Conservation (phyloP, 2,888 invertebrate genomes). For the Pyrgus malvae region DNA sequence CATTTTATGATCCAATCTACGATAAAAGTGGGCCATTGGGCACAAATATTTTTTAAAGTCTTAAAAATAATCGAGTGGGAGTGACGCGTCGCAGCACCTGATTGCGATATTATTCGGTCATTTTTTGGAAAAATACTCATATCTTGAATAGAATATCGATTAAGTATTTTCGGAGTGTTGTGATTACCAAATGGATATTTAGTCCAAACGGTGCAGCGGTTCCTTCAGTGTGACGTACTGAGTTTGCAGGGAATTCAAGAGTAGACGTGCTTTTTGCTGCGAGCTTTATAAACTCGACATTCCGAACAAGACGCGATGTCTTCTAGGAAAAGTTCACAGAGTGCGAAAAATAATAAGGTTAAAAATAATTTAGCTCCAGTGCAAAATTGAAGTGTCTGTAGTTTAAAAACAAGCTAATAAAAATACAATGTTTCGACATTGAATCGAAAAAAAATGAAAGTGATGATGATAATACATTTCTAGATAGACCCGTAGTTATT, state of each 20-base stretch:
- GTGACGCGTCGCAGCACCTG: conserved; percentile 12
- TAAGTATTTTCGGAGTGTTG: not conserved
- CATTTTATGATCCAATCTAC: conserved; percentile 17
- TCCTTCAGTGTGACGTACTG: conserved; percentile 39
- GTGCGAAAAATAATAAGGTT: conserved; percentile 47
- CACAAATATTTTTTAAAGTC: conserved; percentile 17
- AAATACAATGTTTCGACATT: no score
- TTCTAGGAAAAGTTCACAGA: conserved; percentile 37
- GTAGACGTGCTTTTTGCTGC: conserved; percentile 45
- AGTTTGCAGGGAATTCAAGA: conserved; percentile 51
- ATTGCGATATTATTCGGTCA: not conserved
- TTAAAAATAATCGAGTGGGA: conserved; percentile 12
- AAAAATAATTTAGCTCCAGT: conserved; percentile 26
- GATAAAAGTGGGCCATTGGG: conserved; percentile 16
- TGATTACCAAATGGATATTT: conserved; percentile 31
- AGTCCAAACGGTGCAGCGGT: not conserved
- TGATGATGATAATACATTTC: no score
- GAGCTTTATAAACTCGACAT: conserved; percentile 44
- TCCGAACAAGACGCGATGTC: conserved; percentile 39
- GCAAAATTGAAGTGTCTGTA: not conserved
- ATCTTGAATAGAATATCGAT: not conserved
- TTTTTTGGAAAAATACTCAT: conserved; percentile 1
- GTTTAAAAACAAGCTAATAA: no score
- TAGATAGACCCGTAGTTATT: no score
- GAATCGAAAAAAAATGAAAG: no score